Evolutionary conservation across 2,888 invertebrate genomes (phyloP).

Genomic region (Synergus umbraculus): DNA sequence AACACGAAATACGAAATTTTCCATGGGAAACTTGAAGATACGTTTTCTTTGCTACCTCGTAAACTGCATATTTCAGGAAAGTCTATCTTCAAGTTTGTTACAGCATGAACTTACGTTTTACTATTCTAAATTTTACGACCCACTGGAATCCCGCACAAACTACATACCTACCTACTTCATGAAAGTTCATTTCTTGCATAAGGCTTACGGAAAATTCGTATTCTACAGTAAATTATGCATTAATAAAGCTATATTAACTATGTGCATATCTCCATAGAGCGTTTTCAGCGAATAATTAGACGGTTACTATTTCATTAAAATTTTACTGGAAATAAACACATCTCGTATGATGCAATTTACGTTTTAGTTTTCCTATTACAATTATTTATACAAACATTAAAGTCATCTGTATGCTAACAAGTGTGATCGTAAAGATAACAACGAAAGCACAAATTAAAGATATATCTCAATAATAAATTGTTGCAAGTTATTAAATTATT

Average conservation of each 20-base stretch:
- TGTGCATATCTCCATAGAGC: neutral
- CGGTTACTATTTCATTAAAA: neutral
- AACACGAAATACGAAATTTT: neutral
- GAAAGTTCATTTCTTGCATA: conserved; percentile 3
- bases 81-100: conserved; percentile 27
- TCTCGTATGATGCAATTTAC: neutral
- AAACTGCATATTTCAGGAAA: conserved; percentile 1
- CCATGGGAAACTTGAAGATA: neutral
- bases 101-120: conserved; percentile 19
- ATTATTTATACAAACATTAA: too few relatives aligned
- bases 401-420: too few relatives aligned
- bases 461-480: too few relatives aligned
- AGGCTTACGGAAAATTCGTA: conserved; percentile 1
- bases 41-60: neutral
- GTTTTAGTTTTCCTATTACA: neutral
- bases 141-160: neutral
- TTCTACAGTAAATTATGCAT: conserved; percentile 12
- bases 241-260: neutral
- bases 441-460: too few relatives aligned
- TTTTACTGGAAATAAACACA: neutral
- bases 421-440: too few relatives aligned
- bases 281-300: neutral
- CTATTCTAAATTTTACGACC: conserved; percentile 5
- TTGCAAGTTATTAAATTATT: too few relatives aligned
- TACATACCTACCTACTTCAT: conserved; percentile 6